Evolutionary conservation across 2,113 vertebrate genomes (phyloP).

Genomic region (Saguinus midas): DNA sequence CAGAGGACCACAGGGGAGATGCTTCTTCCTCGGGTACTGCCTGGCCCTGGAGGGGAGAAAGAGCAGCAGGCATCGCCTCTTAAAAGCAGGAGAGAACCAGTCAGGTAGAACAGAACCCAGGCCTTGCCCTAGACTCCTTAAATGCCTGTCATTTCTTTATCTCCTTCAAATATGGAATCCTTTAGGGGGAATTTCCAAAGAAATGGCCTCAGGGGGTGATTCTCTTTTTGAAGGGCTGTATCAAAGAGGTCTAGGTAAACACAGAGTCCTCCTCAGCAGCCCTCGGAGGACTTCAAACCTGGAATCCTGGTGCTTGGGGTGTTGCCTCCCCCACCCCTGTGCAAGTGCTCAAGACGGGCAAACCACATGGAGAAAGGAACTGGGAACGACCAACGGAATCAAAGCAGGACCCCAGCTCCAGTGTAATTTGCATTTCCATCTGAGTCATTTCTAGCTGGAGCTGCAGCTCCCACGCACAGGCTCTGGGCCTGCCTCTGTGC

Average conservation of each 20-base stretch:
- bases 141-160: slow-evolving; percentile 53
- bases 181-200: slow-evolving; percentile 59
- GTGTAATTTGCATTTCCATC: background rate
- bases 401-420: background rate
- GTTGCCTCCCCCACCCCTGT: background rate
- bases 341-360: background rate
- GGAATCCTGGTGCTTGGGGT: fast-evolving
- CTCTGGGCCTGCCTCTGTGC: fast-evolving
- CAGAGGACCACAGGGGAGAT: fast-evolving
- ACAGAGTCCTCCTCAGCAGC: slow-evolving; percentile 30
- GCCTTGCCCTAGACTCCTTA: slow-evolving; percentile 67
- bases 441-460: fast-evolving
- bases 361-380: background rate
- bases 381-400: background rate
- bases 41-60: background rate
- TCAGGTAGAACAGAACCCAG: background rate
- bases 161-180: background rate
- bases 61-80: background rate
- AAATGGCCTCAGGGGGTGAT: slow-evolving; percentile 41
- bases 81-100: background rate
- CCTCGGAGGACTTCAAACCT: background rate
- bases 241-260: slow-evolving; percentile 52
- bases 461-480: background rate
- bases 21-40: background rate
- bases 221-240: background rate